These are phyloP conservation scores for Oscheius sp. DNA, from an alignment of 1,140 invertebrate species.

Conservation along the genomic window DNA sequence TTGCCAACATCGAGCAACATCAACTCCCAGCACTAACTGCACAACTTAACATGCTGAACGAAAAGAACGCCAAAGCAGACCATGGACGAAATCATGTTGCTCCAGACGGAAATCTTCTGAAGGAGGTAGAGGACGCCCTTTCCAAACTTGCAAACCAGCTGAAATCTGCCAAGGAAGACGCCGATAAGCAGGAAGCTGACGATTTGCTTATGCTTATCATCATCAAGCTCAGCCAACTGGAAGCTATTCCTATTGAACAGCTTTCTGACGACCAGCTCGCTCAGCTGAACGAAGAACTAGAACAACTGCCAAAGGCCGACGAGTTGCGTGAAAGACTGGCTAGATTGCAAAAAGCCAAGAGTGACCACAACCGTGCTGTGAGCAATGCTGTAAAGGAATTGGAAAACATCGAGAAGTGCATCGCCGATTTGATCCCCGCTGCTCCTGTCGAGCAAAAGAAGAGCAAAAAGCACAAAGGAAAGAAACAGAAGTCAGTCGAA, in stretches of 20 bases:
- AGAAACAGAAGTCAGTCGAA: constrained; percentile 6
- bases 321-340: constrained; percentile 15
- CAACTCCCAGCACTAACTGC: constrained; percentile 25
- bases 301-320: constrained; percentile 6
- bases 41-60: constrained; percentile 15
- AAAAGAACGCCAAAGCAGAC: constrained; percentile 5
- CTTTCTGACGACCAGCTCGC: constrained; percentile 16
- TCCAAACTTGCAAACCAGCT: constrained; percentile 8
- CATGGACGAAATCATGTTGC: constrained; percentile 18
- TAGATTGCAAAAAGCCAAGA: constrained; percentile 8
- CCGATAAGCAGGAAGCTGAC: constrained; percentile 19
- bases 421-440: not conserved
- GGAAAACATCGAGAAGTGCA: not conserved
- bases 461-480: constrained; percentile 2
- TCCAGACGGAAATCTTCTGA: not conserved
- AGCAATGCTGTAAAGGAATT: constrained; percentile 1
- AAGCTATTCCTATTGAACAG: constrained; percentile 16
- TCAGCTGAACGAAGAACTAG: constrained; percentile 21
- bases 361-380: constrained; percentile 28
- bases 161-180: constrained; percentile 23
- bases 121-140: constrained; percentile 21
- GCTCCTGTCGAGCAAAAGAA: constrained; percentile 6
- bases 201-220: constrained; percentile 10
- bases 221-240: not conserved
- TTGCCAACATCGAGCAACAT: constrained; percentile 17